Evolutionary conservation across 2,797 vertebrate genomes (phyloP), one percentile per base, ranked within the genome.

Genomic region (Austrolebias charrua): DNA sequence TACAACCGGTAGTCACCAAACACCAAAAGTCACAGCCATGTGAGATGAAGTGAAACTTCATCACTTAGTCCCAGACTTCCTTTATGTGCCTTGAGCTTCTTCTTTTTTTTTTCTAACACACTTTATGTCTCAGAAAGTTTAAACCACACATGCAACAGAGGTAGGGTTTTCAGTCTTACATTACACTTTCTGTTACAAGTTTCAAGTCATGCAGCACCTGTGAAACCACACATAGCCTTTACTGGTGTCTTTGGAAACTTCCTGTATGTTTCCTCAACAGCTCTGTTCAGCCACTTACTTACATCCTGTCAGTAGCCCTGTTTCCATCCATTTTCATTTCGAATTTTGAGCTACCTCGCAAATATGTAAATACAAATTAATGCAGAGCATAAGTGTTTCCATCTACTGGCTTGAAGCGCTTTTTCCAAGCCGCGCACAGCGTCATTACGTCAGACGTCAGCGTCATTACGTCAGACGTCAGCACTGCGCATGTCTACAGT

Each of bases 1-100:
- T 24, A 24, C 24, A 2, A 24, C 24, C 24, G 24, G 24, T 24
- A 24, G 24, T 24, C 24, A 24, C 24, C 24, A 3, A 24, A 24
- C 24, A 24, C 24, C 3, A 38, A 12, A 4, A 40, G 38, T 40
- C 11, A 12, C 38, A 40, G 38, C 38, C 38, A 4, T 40, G 38
- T 12, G 3, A 40, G 38, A 12, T 76, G 79, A 79, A 75, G 72
- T 75, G 66, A 85, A 78, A 84, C 76, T 76, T 65, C 69, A 70
- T 67, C 58, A 46, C 54, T 35, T 11, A 61, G 69, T 71, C 57
- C 38, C 40, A 50, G 35, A 44, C 62, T 69, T 78, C 63, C 73
- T 75, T 73, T 73, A 2, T 64, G 33, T 0, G 1, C 63, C 49
- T 13, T 53, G 53, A 55, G 33, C 47, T 40, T 55, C 52, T 73